A percentile compares a stretch with the other conserved stretches of the same genome.
These are phyloP conservation scores for Ganaspis sp. DNA, from an alignment of 1,140 invertebrate species.

Conservation along the genomic window DNA sequence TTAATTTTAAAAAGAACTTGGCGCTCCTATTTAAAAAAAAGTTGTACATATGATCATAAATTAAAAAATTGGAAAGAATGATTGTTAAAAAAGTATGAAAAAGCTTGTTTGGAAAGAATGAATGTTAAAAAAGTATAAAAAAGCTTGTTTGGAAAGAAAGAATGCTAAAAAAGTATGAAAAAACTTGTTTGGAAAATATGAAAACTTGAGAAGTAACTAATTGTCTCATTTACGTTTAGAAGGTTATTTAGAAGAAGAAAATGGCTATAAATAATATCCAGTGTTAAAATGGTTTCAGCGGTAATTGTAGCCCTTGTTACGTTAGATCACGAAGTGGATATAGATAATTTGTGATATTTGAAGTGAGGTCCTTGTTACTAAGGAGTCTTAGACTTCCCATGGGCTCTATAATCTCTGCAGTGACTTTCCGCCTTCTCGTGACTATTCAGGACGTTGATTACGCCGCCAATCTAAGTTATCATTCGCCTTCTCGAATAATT, in stretches of 20 bases:
- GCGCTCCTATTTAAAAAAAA: too few relatives aligned
- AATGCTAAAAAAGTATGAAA: too few relatives aligned
- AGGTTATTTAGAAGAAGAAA: not conserved
- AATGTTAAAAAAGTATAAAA: too few relatives aligned
- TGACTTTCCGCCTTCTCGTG: slow-evolving; percentile 5
- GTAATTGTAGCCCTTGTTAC: not conserved
- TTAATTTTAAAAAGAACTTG: too few relatives aligned
- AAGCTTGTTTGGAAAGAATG: too few relatives aligned
- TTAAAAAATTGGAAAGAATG: too few relatives aligned
- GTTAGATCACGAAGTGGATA: not conserved
- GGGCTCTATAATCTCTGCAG: slow-evolving; percentile 32
- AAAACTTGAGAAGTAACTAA: too few relatives aligned
- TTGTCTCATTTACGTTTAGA: too few relatives aligned
- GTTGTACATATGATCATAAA: too few relatives aligned
- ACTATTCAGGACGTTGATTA: slow-evolving; percentile 40
- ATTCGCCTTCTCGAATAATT: slow-evolving; percentile 44
- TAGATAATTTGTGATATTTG: not conserved
- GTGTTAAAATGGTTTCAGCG: not conserved
- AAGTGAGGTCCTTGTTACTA: not conserved
- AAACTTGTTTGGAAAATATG: too few relatives aligned
- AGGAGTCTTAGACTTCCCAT: slow-evolving; percentile 35
- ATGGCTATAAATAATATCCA: not conserved
- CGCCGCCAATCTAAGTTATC: slow-evolving; percentile 36
- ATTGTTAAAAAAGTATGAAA: too few relatives aligned
- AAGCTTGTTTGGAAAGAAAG: too few relatives aligned